Conservation (phyloP, 2,113 vertebrate species). For the Megaceryle torquata region DNA sequence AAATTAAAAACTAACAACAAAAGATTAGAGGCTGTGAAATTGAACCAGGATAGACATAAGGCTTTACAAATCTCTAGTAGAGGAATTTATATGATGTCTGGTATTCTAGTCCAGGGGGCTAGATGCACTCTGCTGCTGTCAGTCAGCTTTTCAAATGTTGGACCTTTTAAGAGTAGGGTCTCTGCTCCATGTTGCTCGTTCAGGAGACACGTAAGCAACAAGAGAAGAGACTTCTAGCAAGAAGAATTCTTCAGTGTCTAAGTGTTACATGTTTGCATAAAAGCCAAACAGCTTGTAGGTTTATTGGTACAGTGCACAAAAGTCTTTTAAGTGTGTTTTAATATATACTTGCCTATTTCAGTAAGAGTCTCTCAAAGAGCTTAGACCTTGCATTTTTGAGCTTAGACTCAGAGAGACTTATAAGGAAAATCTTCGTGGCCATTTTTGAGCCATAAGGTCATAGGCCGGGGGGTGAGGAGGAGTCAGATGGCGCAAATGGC, state of each 20-base stretch:
- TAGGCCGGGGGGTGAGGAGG: conserved; percentile 30
- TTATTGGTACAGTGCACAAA: neutral
- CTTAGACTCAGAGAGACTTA: neutral
- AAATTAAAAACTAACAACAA: neutral
- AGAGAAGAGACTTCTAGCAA: neutral
- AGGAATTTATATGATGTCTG: neutral
- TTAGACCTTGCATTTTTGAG: neutral
- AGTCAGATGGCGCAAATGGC: conserved; percentile 18
- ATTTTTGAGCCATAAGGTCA: conserved; percentile 46
- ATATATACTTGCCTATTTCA: neutral
- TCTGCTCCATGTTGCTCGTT: neutral
- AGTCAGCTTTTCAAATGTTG: neutral
- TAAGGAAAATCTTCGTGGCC: conserved; percentile 3
- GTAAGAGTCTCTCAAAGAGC: neutral
- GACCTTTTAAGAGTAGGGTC: neutral
- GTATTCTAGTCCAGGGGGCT: neutral
- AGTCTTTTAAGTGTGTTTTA: neutral
- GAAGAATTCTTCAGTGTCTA: neutral
- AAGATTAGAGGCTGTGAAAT: neutral
- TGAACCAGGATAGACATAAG: neutral
- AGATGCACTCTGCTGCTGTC: neutral
- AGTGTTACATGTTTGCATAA: neutral
- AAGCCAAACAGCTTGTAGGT: neutral
- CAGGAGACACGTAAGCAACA: neutral
- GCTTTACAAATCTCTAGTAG: neutral